Percentiles rank a stretch among this genome's conserved stretches.
Evolutionary conservation across 1,140 invertebrate genomes (phyloP).

Genomic region (Pissodes strobi): DNA sequence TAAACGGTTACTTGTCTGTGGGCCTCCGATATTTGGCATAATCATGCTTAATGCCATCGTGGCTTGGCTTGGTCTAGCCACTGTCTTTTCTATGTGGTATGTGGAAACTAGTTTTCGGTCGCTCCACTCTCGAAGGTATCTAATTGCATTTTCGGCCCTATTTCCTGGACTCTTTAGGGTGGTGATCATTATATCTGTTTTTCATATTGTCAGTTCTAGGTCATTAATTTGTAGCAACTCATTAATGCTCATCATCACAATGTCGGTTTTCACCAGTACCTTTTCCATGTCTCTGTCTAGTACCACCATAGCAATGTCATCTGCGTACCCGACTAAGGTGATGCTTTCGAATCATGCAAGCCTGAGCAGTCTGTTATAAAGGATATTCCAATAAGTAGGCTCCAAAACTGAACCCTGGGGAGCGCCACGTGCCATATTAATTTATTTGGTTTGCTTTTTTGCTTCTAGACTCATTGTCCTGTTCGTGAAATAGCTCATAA

Average conservation of each 20-base stretch:
- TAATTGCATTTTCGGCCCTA: neutral
- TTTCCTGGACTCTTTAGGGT: too few species aligned
- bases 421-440: slow-evolving; percentile 50
- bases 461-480: slow-evolving; percentile 37
- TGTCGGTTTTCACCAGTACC: neutral
- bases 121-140: neutral
- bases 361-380: neutral
- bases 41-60: neutral
- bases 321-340: neutral
- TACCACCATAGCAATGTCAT: neutral
- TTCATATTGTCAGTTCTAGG: neutral
- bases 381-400: slow-evolving; percentile 51
- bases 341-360: neutral
- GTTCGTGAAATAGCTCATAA: slow-evolving; percentile 49
- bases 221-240: neutral
- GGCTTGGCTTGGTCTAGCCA: neutral
- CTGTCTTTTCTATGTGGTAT: neutral
- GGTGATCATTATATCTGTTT: neutral
- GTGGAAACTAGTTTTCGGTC: neutral
- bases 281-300: neutral
- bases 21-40: neutral
- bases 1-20: neutral
- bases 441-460: too few species aligned
- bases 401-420: slow-evolving; percentile 57
- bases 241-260: neutral